A percentile compares a stretch with the other conserved stretches of the same genome.
These are phyloP conservation scores for Ceyx erithaca DNA, from an alignment of 2,797 vertebrate species.

Conservation along the genomic window DNA sequence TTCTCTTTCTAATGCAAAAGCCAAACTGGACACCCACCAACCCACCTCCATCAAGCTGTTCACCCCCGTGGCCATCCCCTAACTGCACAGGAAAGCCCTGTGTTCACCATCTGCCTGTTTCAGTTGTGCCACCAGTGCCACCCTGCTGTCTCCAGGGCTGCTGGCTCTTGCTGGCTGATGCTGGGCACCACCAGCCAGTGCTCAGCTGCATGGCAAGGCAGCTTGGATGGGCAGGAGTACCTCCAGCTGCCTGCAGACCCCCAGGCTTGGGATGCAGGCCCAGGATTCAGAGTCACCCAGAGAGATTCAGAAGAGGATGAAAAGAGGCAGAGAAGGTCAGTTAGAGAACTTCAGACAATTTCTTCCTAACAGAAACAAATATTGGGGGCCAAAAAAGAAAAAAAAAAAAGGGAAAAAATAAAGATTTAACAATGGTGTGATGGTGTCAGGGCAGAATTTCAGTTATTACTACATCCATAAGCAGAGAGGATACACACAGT, in stretches of 20 bases:
- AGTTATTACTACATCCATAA: not conserved
- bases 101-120: not conserved
- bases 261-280: not conserved
- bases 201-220: not conserved
- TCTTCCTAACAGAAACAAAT: not conserved
- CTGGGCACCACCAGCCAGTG: not conserved
- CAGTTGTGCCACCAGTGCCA: not conserved
- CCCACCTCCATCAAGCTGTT: not conserved
- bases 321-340: not conserved
- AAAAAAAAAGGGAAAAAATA: not conserved
- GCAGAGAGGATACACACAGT: not conserved
- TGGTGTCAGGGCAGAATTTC: not conserved
- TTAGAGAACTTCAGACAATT: not conserved
- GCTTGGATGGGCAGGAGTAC: rapidly evolving
- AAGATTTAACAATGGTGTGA: not conserved
- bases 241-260: not conserved
- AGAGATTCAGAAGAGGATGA: not conserved
- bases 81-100: not conserved
- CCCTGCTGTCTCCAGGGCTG: not conserved
- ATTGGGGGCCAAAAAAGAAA: rapidly evolving
- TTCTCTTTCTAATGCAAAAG: not conserved
- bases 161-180: not conserved
- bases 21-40: not conserved
- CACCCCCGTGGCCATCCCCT: no score
- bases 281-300: not conserved